phyloP scores from a whole-genome alignment of 2,888 invertebrate genomes.

The Spialia ferax region DNA sequence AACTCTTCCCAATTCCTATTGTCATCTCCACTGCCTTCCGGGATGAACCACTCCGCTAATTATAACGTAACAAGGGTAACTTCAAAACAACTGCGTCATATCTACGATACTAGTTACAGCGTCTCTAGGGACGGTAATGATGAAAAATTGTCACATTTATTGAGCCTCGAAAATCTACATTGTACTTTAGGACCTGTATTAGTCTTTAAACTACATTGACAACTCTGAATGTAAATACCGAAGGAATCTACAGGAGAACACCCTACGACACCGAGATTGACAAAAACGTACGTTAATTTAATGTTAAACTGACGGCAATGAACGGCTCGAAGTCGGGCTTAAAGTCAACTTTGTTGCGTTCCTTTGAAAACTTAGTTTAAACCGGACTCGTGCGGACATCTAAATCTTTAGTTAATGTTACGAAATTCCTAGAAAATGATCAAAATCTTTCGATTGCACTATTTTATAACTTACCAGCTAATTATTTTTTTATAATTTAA shows the following conservation, averaged over 20 bases:
- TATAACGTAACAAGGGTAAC: constrained; percentile 71
- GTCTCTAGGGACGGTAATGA: constrained; percentile 56
- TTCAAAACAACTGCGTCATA: constrained; percentile 59
- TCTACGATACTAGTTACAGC: constrained; percentile 51
- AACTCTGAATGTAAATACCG: constrained; percentile 42
- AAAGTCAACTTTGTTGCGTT: constrained; percentile 33
- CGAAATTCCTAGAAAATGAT: constrained; percentile 49
- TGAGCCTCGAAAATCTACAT: constrained; percentile 75
- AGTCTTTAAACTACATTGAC: constrained; percentile 56
- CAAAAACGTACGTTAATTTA: constrained; percentile 29
- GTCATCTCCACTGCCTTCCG: constrained; percentile 46
- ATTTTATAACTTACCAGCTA: constrained; percentile 28
- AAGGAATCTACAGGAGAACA: constrained; percentile 63
- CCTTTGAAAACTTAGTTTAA: constrained; percentile 19
- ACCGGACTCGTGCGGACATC: constrained; percentile 18
- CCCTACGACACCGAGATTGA: constrained; percentile 70
- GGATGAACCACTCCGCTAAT: constrained; percentile 34
- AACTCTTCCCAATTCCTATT: constrained; percentile 45
- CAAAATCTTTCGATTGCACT: constrained; percentile 61
- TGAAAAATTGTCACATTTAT: constrained; percentile 60
- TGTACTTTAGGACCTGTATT: constrained; percentile 78
- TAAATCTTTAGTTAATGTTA: constrained; percentile 4
- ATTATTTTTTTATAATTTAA: constrained; percentile 9
- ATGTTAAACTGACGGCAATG: constrained; percentile 12
- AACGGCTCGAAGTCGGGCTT: constrained; percentile 4